Evolutionary conservation across 2,797 vertebrate species (phyloP).

Genomic region (Florisuga fusca): DNA sequence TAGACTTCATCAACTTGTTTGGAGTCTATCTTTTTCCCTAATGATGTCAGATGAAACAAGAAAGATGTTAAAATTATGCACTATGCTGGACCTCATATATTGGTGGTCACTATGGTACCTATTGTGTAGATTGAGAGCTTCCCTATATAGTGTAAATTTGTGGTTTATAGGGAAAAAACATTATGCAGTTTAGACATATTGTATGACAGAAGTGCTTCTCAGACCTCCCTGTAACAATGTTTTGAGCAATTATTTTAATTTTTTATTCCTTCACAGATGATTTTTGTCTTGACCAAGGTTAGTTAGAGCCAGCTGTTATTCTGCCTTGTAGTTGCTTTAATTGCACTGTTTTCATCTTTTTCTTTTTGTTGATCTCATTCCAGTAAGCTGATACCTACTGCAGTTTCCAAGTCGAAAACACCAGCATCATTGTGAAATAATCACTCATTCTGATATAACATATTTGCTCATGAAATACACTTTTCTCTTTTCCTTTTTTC

Average conservation of each 20-base stretch:
- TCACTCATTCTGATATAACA: background rate
- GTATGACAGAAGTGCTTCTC: background rate
- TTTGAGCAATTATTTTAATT: background rate
- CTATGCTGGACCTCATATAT: accelerated
- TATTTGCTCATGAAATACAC: background rate
- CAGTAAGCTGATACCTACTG: background rate
- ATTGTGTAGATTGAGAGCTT: background rate
- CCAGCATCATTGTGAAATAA: background rate
- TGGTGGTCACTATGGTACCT: background rate
- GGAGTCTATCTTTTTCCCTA: background rate
- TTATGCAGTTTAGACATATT: background rate
- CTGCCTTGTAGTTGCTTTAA: background rate
- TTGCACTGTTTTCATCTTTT: background rate
- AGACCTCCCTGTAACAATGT: background rate
- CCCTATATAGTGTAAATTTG: background rate
- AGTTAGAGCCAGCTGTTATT: background rate
- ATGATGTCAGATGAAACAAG: background rate
- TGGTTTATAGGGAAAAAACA: background rate
- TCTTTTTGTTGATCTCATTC: background rate
- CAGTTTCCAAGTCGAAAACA: background rate
- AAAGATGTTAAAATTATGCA: background rate
- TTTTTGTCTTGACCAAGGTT: background rate
- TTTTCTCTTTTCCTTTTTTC: background rate
- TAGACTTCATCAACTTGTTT: background rate
- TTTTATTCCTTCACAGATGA: background rate